phyloP scores from a whole-genome alignment of 2,888 invertebrate species.

The Pyralis farinalis region DNA sequence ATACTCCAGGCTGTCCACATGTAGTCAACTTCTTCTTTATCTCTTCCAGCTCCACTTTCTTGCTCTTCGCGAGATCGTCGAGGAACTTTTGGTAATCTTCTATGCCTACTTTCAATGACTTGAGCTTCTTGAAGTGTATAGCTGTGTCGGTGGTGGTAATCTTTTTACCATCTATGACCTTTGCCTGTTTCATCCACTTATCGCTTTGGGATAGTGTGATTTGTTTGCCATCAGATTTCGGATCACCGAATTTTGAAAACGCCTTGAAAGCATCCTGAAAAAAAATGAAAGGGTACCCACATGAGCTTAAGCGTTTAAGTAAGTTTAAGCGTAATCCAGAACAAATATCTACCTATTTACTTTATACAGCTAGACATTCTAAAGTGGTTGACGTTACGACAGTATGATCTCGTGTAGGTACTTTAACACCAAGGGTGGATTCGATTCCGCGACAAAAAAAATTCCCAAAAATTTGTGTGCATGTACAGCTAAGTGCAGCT shows the following conservation, averaged over 20 bases:
- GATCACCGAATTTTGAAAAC: constrained; percentile 93
- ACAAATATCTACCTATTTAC: too few relatives aligned
- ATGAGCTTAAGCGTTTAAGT: too few relatives aligned
- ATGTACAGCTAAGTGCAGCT: too few relatives aligned
- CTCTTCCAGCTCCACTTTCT: constrained; percentile 89
- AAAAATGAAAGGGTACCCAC: too few relatives aligned
- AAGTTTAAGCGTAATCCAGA: too few relatives aligned
- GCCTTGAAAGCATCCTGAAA: constrained; percentile 88
- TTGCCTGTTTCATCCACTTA: constrained; percentile 97
- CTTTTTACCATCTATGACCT: constrained; percentile 88
- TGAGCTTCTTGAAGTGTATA: constrained; percentile 93
- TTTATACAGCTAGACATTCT: too few relatives aligned
- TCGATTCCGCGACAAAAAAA: too few relatives aligned
- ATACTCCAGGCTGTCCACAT: constrained; percentile 89
- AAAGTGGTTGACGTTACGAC: too few relatives aligned
- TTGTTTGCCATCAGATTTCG: constrained; percentile 90
- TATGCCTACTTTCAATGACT: constrained; percentile 87
- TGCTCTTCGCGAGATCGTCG: constrained; percentile 91
- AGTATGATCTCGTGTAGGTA: too few relatives aligned
- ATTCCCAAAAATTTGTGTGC: too few relatives aligned
- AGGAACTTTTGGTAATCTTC: constrained; percentile 92
- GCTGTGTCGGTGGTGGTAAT: constrained; percentile 95
- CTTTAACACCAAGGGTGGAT: too few relatives aligned
- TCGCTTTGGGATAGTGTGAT: constrained; percentile 95
- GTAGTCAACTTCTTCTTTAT: constrained; percentile 89